phyloP scores from a whole-genome alignment of 1,140 invertebrate species.

The Polyergus mexicanus region DNA sequence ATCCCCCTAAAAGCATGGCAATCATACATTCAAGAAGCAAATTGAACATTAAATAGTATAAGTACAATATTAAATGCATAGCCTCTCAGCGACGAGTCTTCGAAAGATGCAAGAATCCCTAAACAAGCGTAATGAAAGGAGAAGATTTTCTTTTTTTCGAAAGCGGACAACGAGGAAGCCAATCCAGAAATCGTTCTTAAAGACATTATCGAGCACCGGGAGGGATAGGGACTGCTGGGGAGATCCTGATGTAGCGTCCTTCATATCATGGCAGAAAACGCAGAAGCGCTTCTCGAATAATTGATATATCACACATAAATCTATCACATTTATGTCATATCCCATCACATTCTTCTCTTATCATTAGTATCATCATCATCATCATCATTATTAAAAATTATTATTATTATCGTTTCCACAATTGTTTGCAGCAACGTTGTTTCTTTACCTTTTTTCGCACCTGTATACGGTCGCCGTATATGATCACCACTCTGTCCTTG shows the following conservation, averaged over 20 bases:
- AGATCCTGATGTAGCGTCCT: constrained; percentile 52
- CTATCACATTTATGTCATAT: constrained; percentile 60
- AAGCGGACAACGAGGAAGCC: constrained; percentile 72
- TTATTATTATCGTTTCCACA: constrained; percentile 61
- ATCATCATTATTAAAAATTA: constrained; percentile 31
- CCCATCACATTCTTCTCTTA: constrained; percentile 18
- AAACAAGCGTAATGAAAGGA: constrained; percentile 34
- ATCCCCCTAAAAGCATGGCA: constrained; percentile 31
- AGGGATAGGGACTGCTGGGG: constrained; percentile 54
- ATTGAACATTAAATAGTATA: constrained; percentile 33
- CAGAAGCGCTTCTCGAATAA: constrained; percentile 54
- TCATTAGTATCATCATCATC: constrained; percentile 30
- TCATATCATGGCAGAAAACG: constrained; percentile 62
- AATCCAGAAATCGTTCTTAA: constrained; percentile 69
- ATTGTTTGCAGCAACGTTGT: constrained; percentile 66
- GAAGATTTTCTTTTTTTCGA: constrained; percentile 31
- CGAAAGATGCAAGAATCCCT: constrained; percentile 29
- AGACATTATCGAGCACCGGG: constrained; percentile 63
- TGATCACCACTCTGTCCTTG: constrained; percentile 88
- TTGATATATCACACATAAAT: constrained; percentile 63
- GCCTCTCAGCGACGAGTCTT: constrained; percentile 12
- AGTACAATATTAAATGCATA: constrained; percentile 31
- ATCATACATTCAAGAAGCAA: constrained; percentile 47
- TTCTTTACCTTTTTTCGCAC: constrained; percentile 87
- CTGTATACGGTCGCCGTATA: constrained; percentile 88